These are phyloP conservation scores for Dugesia japonica DNA, from an alignment of 2,888 invertebrate genomes.

Conservation along the genomic window DNA sequence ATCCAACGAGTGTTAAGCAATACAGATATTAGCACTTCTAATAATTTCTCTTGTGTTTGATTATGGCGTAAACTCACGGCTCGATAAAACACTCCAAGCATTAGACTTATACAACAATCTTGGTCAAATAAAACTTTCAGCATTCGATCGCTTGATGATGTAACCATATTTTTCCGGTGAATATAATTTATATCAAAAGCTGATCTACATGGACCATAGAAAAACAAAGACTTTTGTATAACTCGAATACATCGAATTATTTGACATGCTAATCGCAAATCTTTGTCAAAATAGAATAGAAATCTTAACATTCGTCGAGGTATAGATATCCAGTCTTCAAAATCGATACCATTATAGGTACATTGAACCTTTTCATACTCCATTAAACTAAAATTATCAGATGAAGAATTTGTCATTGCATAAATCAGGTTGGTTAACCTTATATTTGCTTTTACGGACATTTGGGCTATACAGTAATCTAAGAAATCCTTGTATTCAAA, in stretches of 20 bases:
- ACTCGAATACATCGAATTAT: neutral
- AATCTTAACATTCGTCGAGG: slow-evolving; percentile 17
- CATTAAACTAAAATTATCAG: slow-evolving; percentile 11
- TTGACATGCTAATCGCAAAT: slow-evolving; percentile 1
- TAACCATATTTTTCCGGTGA: neutral
- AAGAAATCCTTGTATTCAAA: slow-evolving; percentile 20
- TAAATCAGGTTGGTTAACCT: neutral
- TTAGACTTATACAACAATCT: slow-evolving; percentile 23
- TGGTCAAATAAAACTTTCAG: neutral
- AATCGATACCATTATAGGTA: neutral
- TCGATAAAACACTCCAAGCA: neutral
- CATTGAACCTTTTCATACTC: slow-evolving; percentile 21
- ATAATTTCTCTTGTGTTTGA: slow-evolving; percentile 2
- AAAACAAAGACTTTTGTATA: neutral
- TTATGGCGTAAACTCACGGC: neutral
- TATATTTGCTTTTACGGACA: slow-evolving; percentile 12
- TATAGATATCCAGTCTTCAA: slow-evolving; percentile 21
- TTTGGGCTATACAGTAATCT: slow-evolving; percentile 23
- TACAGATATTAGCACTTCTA: neutral
- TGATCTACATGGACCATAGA: neutral
- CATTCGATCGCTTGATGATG: neutral
- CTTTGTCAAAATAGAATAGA: slow-evolving; percentile 22
- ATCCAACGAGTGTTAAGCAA: neutral
- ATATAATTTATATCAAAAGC: neutral
- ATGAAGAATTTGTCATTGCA: neutral